A percentile compares a stretch with the other conserved stretches of the same genome.
Evolutionary conservation across 2,888 invertebrate species (phyloP).

Genomic region (Siphlonurus alternatus): DNA sequence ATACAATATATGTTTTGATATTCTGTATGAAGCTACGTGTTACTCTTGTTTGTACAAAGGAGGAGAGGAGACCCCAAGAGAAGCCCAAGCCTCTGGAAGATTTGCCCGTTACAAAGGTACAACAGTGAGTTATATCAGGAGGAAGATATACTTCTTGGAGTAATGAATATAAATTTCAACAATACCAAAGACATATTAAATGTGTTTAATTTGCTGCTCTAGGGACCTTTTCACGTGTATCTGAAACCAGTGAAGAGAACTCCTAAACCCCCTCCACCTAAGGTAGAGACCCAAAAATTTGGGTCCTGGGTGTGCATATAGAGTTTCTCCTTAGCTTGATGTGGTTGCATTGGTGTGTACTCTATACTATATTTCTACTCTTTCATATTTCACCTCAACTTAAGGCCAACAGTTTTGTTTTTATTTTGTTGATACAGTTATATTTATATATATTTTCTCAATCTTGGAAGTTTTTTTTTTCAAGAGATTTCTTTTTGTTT

Average conservation of each 20-base stretch:
- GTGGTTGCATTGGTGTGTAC: not conserved
- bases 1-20: not conserved
- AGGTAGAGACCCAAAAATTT: not conserved
- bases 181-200: no score
- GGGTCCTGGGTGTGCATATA: not conserved
- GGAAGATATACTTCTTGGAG: no score
- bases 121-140: not conserved
- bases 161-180: no score
- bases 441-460: not conserved
- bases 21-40: no score
- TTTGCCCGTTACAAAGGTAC: not conserved
- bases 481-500: not conserved
- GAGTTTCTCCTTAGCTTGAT: not conserved
- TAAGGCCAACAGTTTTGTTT: not conserved
- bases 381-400: not conserved
- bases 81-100: not conserved
- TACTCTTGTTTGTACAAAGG: not conserved
- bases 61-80: not conserved
- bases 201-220: not conserved
- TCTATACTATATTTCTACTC: not conserved
- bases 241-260: not conserved
- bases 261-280: not conserved
- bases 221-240: not conserved
- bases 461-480: not conserved
- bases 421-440: not conserved